These are phyloP conservation scores for Rhagophthalmus giganteus DNA, from an alignment of 2,888 invertebrate species.

Conservation along the genomic window DNA sequence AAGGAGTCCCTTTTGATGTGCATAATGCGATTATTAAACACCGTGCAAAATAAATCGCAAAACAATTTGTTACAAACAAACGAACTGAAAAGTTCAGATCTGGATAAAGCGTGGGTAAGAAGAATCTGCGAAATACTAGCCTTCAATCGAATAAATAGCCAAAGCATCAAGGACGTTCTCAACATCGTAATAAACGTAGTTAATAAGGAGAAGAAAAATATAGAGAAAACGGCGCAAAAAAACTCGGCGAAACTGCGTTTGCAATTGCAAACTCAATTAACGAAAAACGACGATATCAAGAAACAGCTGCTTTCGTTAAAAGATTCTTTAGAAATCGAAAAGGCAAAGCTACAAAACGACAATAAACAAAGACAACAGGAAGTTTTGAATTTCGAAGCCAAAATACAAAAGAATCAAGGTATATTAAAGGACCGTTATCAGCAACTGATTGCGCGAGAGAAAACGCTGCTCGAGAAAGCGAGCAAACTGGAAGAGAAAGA, in stretches of 20 bases:
- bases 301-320: not conserved
- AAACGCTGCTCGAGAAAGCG: too few relatives aligned
- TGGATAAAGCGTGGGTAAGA: constrained; percentile 5
- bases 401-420: not conserved
- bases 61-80: not conserved
- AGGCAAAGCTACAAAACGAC: not conserved
- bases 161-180: constrained; percentile 21
- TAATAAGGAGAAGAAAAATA: constrained; percentile 8
- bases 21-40: constrained; percentile 31
- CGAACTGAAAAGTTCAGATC: not conserved
- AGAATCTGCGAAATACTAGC: constrained; percentile 10
- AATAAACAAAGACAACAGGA: not conserved
- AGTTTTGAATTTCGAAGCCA: not conserved
- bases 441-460: too few relatives aligned
- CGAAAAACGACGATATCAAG: not conserved
- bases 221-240: constrained; percentile 21
- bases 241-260: constrained; percentile 19
- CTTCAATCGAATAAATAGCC: not conserved
- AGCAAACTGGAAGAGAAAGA: too few relatives aligned
- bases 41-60: not conserved
- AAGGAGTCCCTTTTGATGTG: constrained; percentile 39
- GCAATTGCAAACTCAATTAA: constrained; percentile 34
- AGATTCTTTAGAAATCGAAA: not conserved
- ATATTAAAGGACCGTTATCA: too few relatives aligned
- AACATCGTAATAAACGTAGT: constrained; percentile 2